phyloP scores from a whole-genome alignment of 1,140 invertebrate genomes.

The Drosophila cardini region DNA sequence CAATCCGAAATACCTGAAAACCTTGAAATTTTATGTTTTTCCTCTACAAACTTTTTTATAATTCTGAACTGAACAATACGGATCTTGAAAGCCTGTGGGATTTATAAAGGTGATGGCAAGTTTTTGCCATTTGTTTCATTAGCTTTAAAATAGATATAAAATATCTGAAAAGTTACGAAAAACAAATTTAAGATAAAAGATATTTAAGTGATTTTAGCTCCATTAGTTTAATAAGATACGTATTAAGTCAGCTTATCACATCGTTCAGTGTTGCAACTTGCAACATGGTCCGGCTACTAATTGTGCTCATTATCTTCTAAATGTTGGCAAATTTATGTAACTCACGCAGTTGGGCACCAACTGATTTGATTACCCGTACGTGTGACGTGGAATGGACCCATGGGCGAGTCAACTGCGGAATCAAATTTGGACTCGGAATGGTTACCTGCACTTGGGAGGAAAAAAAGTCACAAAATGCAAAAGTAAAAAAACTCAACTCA shows the following conservation, averaged over 20 bases:
- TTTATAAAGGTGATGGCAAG: too few species aligned
- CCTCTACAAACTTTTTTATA: too few species aligned
- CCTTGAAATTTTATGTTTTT: too few species aligned
- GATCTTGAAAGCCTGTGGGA: too few species aligned
- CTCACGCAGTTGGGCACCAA: conserved; percentile 72
- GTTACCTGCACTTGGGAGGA: conserved; percentile 54
- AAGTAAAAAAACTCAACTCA: conserved; percentile 47
- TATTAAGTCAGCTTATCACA: conserved; percentile 25
- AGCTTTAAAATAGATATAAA: too few species aligned
- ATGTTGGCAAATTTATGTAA: conserved; percentile 80
- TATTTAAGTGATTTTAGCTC: background rate
- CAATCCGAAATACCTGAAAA: too few species aligned
- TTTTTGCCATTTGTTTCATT: too few species aligned
- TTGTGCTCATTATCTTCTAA: conserved; percentile 81
- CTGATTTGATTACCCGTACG: conserved; percentile 80
- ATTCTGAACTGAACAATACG: too few species aligned
- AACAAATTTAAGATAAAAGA: too few species aligned
- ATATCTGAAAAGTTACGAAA: too few species aligned
- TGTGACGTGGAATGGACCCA: conserved; percentile 37
- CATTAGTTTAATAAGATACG: too few species aligned
- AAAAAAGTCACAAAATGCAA: conserved; percentile 7
- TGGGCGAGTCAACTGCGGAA: conserved; percentile 8
- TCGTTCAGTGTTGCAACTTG: conserved; percentile 21
- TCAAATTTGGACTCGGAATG: conserved; percentile 18
- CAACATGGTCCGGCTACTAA: conserved; percentile 58